Percentiles rank a stretch among this genome's conserved stretches.
These are phyloP conservation scores for Glossophaga mutica DNA, from an alignment of 2,797 vertebrate species.

Conservation along the genomic window DNA sequence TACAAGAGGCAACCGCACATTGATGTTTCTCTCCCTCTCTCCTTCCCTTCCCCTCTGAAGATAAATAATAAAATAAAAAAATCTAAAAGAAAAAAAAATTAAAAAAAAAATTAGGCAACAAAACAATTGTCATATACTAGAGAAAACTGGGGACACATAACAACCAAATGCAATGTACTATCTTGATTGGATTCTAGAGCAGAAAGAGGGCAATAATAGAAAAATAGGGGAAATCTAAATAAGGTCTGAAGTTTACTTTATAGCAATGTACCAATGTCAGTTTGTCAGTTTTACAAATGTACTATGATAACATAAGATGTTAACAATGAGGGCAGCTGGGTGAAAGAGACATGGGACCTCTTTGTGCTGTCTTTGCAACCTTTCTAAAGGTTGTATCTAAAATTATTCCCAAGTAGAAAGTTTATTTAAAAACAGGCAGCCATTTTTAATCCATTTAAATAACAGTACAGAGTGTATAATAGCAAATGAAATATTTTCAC, in stretches of 20 bases:
- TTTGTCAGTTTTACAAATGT: conserved; percentile 19
- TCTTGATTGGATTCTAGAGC: not conserved
- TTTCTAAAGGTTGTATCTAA: not conserved
- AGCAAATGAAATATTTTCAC: conserved; percentile 16
- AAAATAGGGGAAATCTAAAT: not conserved
- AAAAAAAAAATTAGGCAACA: not conserved
- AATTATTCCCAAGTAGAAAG: conserved; percentile 1
- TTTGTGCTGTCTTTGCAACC: not conserved
- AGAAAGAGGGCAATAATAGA: not conserved
- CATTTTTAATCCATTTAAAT: not conserved
- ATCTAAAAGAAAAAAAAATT: too few relatives aligned
- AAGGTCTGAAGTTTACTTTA: not conserved
- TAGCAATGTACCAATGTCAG: not conserved
- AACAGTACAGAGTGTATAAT: not conserved
- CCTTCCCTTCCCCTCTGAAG: too few relatives aligned
- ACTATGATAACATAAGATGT: not conserved
- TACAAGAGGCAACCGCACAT: too few relatives aligned
- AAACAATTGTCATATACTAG: not conserved
- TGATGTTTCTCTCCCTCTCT: too few relatives aligned
- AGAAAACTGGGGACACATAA: not conserved
- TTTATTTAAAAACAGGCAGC: not conserved
- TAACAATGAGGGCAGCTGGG: not conserved
- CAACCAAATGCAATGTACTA: not conserved
- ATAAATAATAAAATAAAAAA: too few relatives aligned
- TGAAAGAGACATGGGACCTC: not conserved